Conservation (phyloP, 2,888 invertebrate species). For the Phengaris arion region DNA sequence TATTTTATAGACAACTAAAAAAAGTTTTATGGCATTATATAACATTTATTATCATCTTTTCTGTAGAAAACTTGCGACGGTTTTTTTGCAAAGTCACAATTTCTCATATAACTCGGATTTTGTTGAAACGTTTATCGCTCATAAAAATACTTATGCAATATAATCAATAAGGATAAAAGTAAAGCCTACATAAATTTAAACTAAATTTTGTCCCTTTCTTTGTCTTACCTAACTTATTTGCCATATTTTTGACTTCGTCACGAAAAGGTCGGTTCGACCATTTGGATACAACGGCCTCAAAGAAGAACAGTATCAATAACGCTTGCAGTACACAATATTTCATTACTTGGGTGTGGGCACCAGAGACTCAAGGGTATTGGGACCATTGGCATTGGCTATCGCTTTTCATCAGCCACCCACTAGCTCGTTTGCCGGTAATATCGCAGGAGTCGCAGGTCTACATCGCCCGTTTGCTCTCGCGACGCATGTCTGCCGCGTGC, state of each 20-base stretch:
- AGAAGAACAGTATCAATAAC: no score
- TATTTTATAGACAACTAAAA: neutral
- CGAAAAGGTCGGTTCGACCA: no score
- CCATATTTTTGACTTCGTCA: no score
- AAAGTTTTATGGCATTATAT: no score
- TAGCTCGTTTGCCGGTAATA: neutral
- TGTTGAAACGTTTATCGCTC: neutral
- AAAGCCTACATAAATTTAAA: neutral
- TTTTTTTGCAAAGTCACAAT: neutral
- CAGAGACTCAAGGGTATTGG: no score
- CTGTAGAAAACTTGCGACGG: neutral
- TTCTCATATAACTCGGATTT: neutral
- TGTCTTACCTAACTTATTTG: no score
- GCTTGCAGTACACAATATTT: no score
- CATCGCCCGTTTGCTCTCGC: neutral
- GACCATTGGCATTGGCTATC: no score
- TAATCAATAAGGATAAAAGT: neutral
- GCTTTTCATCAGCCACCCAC: no score
- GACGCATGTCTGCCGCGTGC: slow-evolving; percentile 35
- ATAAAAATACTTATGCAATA: neutral
- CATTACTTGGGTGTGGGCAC: no score
- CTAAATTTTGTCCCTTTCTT: no score
- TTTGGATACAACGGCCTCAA: no score
- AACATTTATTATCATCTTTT: neutral
- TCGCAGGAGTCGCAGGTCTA: neutral